phyloP scores from a whole-genome alignment of 2,113 vertebrate genomes.

The Bostrychus sinensis region DNA sequence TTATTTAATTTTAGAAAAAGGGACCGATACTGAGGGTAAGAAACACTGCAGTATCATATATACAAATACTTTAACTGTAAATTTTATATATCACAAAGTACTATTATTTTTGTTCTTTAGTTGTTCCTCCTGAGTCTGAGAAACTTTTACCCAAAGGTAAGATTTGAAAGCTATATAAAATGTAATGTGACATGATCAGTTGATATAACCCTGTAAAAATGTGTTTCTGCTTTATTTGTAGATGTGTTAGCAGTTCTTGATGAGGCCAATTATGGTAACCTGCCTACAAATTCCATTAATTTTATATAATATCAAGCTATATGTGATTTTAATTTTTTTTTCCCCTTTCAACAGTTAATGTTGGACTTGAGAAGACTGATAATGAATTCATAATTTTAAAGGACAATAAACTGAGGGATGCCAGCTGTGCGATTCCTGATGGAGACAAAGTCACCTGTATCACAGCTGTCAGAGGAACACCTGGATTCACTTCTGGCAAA shows the following conservation, averaged over 20 bases:
- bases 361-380: conserved; percentile 13
- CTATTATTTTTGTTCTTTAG: background rate
- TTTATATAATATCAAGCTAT: background rate
- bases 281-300: background rate
- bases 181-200: no score
- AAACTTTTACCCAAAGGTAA: background rate
- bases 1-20: conserved; percentile 12
- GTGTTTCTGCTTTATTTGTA: background rate
- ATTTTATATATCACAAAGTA: background rate
- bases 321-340: background rate
- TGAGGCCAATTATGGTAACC: background rate
- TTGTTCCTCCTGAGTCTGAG: background rate
- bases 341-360: conserved; percentile 49
- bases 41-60: background rate
- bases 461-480: conserved; percentile 50
- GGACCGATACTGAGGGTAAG: conserved; percentile 13
- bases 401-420: rapidly evolving
- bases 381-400: rapidly evolving
- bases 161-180: background rate
- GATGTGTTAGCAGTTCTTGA: background rate
- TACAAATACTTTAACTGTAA: background rate
- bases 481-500: conserved; percentile 39
- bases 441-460: background rate
- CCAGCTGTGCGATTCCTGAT: rapidly evolving
- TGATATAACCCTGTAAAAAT: background rate